Evolutionary conservation across 2,888 invertebrate species (phyloP), one percentile per base, ranked within the genome.

Genomic region (Acrobasis consociella): DNA sequence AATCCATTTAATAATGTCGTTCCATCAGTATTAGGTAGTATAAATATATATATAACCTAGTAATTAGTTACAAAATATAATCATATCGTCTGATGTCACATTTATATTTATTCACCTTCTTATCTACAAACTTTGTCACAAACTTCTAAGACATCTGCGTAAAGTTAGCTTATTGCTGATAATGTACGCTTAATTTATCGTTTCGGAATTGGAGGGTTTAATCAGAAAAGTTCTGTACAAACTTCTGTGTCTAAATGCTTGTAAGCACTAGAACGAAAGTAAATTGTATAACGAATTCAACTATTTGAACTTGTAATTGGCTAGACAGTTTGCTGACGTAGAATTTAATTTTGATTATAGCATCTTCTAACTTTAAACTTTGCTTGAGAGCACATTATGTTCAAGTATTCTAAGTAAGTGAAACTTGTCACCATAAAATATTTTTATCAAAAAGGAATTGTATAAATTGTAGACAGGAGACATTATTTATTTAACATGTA

Each of bases 111-210:
- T 46, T 39, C 11, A 42, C 42, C 46, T 46, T n/a, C n/a, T 46
- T 46, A 13, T 46, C 46, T n/a, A 46, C 13, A 46, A 46, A 46
- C 31, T n/a, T 52, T 52, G 31, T 52, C 39, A 56, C 42, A 31
- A 75, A 78, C 72, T 79, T 77, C 72, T 67, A 71, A 76, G 73
- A 74, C 72, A 64, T 60, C 39, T 63, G 65, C 17, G 58, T 66
- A 64, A 73, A 73, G 22, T 51, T 52, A 13, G 51, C 70, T 75
- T 73, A 75, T 72, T 62, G 15, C 53, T 58, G 56, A 64, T 66
- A 59, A 64, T 66, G 52, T 60, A 64, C 64, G 62, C 62, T 64
- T 60, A 67, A 65, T 64, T 59, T 60, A 39, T 39, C 60, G 62
- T 65, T 49, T 55, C 51, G 46, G 50, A 58, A 64, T 65, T 52